Conservation (phyloP, 2,797 vertebrate genomes). For the Acanthornis magna region DNA sequence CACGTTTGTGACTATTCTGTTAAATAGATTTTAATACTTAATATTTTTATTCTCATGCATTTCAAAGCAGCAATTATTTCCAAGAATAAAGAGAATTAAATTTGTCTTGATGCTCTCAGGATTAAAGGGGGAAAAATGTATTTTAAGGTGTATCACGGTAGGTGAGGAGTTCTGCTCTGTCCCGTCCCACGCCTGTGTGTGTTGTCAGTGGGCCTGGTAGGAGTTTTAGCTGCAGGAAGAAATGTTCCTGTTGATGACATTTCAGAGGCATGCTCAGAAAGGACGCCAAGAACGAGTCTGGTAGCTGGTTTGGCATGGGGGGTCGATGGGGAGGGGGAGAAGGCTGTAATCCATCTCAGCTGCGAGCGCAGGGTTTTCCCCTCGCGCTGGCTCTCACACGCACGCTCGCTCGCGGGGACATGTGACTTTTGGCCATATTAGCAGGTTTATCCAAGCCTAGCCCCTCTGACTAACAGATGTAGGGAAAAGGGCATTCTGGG, state of each 20-base stretch:
- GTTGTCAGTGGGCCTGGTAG: not conserved
- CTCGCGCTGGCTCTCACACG: not conserved
- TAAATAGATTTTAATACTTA: slow-evolving; percentile 3
- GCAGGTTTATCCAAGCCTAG: slow-evolving; percentile 57
- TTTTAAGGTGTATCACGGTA: not conserved
- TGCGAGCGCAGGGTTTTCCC: not conserved
- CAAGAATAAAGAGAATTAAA: not conserved
- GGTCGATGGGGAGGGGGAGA: not conserved
- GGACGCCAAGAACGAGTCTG: not conserved
- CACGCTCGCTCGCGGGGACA: not conserved
- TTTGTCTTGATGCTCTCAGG: not conserved
- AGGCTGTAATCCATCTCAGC: not conserved
- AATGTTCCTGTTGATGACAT: not conserved
- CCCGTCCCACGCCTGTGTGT: rapidly evolving
- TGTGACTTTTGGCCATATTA: slow-evolving; percentile 58
- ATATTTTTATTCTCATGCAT: not conserved
- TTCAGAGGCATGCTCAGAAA: not conserved
- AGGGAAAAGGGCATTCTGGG: slow-evolving; percentile 68
- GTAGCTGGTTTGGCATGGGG: not conserved
- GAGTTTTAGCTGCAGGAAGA: not conserved
- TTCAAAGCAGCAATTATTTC: slow-evolving; percentile 16
- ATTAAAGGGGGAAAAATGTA: not conserved
- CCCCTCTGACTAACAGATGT: slow-evolving; percentile 69
- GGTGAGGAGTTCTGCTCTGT: not conserved
- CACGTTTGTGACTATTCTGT: not conserved